Evolutionary conservation across 92 coral and sea anemone species (phyloP), one percentile per base, ranked within the genome.

Genomic region (Phymanthus crucifer): DNA sequence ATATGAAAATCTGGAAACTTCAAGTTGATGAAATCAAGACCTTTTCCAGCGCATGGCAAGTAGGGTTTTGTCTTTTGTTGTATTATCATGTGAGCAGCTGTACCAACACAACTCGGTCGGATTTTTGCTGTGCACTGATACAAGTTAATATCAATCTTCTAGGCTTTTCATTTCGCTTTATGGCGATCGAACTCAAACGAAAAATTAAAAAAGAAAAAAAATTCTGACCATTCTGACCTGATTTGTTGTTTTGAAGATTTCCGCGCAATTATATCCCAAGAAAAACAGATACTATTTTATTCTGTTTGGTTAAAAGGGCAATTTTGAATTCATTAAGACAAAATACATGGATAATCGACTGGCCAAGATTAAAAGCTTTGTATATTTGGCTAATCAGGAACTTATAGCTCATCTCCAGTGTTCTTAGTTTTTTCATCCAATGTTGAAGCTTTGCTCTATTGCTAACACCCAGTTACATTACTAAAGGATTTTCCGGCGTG

Each of bases 61-160:
- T 77, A 77, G 79, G 35, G 80, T 50, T 78, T 70, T 7, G 48
- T 43, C 77, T 72, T 82, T 82, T 82, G 86, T n/a, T 82, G 79
- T 72, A 61, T 38, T 38, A 38, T 64, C 48, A 45, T 32, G 21
- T 9, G 32, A 61, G 27, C 86, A 82, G 86, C 86, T 82, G 86
- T 58, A 64, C 86, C 33, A 82, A 82, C 70, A 82, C 29, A 65
- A 33, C 29, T 38, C 38, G 45, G 79, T 66, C 32, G 46, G 74
- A 61, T 77, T 77, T 77, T 61, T 77, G 81, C 54, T 72, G 1
- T 77, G 81, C 81, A 77, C 81, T 77, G 81, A 77, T 77, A 64
- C 81, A 24, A 33, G 17, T 58, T 77, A 64, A 64, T 64, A 37
- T 38, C 38, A 38, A 54, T 32, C 50, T 45, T 27, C 65, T 36